These are phyloP conservation scores for Betta splendens DNA, from an alignment of 2,797 vertebrate species.

Conservation along the genomic window DNA sequence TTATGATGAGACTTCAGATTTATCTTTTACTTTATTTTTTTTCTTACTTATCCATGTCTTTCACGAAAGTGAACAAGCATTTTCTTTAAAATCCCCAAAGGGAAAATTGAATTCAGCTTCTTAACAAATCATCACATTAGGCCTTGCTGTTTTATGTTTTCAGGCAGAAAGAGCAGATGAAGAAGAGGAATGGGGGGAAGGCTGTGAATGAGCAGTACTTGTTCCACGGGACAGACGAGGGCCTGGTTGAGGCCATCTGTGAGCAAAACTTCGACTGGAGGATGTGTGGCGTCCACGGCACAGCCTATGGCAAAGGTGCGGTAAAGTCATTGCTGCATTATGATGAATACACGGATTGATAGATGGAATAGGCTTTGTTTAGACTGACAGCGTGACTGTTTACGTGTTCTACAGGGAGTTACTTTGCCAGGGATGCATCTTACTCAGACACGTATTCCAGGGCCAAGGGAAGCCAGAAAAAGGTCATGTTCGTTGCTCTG, in stretches of 20 bases:
- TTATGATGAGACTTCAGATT: not conserved
- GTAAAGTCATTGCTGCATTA: too few relatives aligned
- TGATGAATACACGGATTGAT: too few relatives aligned
- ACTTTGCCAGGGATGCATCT: slow-evolving; percentile 91
- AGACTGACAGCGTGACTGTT: too few relatives aligned
- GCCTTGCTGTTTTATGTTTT: slow-evolving; percentile 11
- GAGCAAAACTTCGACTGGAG: slow-evolving; percentile 89
- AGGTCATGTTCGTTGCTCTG: slow-evolving; percentile 88
- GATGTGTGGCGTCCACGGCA: slow-evolving; percentile 78
- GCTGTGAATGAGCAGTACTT: slow-evolving; percentile 71
- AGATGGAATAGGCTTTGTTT: too few relatives aligned
- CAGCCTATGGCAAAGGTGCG: slow-evolving; percentile 82
- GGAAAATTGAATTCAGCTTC: too few relatives aligned
- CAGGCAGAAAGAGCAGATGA: slow-evolving; percentile 86
- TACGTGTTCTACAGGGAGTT: slow-evolving; percentile 83
- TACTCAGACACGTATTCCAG: slow-evolving; percentile 85
- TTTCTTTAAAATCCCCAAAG: too few relatives aligned
- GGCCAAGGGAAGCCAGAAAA: slow-evolving; percentile 5
- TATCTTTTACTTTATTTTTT: too few relatives aligned
- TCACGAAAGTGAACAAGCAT: not conserved
- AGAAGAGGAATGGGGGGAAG: slow-evolving; percentile 62
- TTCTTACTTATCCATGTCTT: too few relatives aligned
- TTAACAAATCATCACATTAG: not conserved
- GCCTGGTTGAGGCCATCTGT: slow-evolving; percentile 78
- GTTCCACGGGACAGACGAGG: slow-evolving; percentile 82